These are phyloP conservation scores for Copsychus sechellarum DNA, from an alignment of 2,113 vertebrate genomes.

Conservation along the genomic window DNA sequence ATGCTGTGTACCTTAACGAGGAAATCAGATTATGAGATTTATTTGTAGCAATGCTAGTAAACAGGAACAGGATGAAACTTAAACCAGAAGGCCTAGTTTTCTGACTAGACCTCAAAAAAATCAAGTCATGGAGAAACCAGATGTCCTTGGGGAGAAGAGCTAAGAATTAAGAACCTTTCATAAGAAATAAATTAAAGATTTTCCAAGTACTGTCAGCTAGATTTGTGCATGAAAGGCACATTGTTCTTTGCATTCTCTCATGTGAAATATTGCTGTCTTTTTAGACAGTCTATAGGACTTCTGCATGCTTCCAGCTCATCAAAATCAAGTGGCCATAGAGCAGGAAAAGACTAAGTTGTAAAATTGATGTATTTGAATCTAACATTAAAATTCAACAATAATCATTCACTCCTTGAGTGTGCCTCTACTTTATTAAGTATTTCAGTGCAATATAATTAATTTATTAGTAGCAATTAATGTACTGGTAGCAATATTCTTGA, in stretches of 20 bases:
- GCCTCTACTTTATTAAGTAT: slow-evolving; percentile 46
- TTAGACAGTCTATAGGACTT: slow-evolving; percentile 29
- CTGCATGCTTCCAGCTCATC: slow-evolving; percentile 48
- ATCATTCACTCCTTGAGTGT: slow-evolving; percentile 25
- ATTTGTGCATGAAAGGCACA: slow-evolving; percentile 49
- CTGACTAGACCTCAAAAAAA: slow-evolving; percentile 21
- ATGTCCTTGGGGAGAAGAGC: neutral
- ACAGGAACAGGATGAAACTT: slow-evolving; percentile 56
- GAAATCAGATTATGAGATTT: slow-evolving; percentile 44
- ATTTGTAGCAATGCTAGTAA: slow-evolving; percentile 52
- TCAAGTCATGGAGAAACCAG: neutral
- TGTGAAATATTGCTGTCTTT: slow-evolving; percentile 52
- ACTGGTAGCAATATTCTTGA: slow-evolving; percentile 36
- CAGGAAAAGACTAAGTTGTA: slow-evolving; percentile 25
- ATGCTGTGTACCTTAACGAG: neutral
- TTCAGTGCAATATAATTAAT: slow-evolving; percentile 58
- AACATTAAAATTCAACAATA: slow-evolving; percentile 63
- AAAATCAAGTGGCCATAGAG: slow-evolving; percentile 65
- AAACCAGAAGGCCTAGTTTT: neutral
- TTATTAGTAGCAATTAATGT: slow-evolving; percentile 44
- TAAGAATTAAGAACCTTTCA: slow-evolving; percentile 51
- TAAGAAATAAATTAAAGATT: slow-evolving; percentile 53
- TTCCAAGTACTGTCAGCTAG: slow-evolving; percentile 41
- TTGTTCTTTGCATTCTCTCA: slow-evolving; percentile 45
- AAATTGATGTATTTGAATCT: slow-evolving; percentile 57